Percentiles rank a stretch among this genome's conserved stretches.
phyloP scores from a whole-genome alignment of 2,113 vertebrate genomes.

The Gallinago paraguaiae region DNA sequence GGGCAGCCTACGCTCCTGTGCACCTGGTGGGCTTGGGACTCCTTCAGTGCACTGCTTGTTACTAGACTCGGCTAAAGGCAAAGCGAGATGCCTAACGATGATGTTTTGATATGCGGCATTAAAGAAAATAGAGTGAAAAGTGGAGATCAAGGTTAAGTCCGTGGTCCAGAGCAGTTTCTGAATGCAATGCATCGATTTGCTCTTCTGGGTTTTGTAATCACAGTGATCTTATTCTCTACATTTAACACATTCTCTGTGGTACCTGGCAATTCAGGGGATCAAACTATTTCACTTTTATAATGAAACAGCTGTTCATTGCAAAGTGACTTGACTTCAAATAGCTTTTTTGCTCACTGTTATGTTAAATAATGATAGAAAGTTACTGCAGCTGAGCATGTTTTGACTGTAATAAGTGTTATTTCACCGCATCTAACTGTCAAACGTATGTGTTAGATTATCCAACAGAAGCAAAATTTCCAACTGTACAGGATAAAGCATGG shows the following conservation, averaged over 20 bases:
- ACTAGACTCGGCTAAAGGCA: neutral
- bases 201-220: neutral
- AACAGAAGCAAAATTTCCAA: neutral
- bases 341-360: neutral
- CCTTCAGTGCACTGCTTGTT: neutral
- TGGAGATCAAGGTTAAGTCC: neutral
- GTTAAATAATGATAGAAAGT: neutral
- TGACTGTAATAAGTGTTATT: neutral
- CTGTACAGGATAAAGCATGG: neutral
- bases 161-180: neutral
- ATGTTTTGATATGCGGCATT: neutral
- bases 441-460: neutral
- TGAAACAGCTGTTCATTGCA: neutral
- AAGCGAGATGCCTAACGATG: neutral
- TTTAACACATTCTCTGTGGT: neutral
- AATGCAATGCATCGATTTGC: neutral
- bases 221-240: neutral
- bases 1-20: neutral
- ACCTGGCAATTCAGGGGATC: neutral
- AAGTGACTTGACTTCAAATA: neutral
- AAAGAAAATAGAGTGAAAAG: neutral
- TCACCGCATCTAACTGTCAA: neutral
- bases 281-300: neutral
- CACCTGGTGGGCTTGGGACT: rapidly evolving
- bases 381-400: neutral